phyloP scores from a whole-genome alignment of 1,140 invertebrate genomes.

The Meloidogyne hapla region DNA sequence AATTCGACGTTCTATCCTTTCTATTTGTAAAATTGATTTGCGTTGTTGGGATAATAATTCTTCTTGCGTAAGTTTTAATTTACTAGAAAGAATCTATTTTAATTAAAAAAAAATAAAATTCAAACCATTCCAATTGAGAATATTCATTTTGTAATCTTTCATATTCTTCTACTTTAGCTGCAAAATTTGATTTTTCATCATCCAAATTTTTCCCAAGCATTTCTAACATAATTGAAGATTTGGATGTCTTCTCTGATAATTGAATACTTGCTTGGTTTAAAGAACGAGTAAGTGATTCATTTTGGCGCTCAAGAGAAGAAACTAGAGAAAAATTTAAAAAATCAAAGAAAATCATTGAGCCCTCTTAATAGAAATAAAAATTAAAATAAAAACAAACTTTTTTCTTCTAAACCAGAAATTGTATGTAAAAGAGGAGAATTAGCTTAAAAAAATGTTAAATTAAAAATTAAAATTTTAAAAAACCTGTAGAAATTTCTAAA shows the following conservation, averaged over 20 bases:
- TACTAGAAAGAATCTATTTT: conserved; percentile 21
- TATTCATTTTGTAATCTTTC: not conserved
- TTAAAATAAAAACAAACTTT: not conserved
- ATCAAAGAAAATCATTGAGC: not conserved
- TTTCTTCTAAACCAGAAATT: conserved; percentile 31
- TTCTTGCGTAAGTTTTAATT: conserved; percentile 6
- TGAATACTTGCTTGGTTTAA: conserved; percentile 3
- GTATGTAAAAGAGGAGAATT: conserved; percentile 31
- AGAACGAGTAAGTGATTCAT: conserved; percentile 24
- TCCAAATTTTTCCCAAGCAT: conserved; percentile 14
- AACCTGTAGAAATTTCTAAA: conserved; percentile 31
- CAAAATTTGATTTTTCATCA: conserved; percentile 17
- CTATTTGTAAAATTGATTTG: not conserved
- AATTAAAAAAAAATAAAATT: not conserved
- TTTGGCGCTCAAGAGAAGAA: conserved; percentile 27
- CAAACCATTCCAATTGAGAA: conserved; percentile 7
- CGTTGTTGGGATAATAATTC: not conserved
- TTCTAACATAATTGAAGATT: conserved; percentile 3
- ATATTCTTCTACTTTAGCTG: conserved; percentile 14
- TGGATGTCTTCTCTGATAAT: not conserved
- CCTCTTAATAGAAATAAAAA: not conserved
- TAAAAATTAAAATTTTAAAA: conserved; percentile 2
- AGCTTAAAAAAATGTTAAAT: conserved; percentile 12
- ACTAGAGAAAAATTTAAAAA: not conserved
- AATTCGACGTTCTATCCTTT: not conserved